Evolutionary conservation across 2,113 vertebrate genomes (phyloP), one percentile per base, ranked within the genome.

Genomic region (Regulus satrapa): DNA sequence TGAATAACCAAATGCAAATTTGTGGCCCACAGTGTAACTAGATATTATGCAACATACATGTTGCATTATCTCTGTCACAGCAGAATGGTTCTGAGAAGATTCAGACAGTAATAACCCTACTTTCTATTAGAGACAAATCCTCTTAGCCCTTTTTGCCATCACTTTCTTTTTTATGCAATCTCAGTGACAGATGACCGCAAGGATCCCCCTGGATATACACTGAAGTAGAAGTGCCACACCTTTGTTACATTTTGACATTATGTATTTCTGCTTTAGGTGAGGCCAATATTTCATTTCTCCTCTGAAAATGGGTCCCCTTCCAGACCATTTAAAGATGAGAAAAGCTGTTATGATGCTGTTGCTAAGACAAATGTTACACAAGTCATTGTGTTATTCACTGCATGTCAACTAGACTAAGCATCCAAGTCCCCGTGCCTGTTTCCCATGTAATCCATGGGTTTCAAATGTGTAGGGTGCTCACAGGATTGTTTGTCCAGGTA

Each of bases 71-170:
- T 40, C 74, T 92, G 66, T 23, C 43, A 46, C 31, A 73, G 25
- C n/a, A 80, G 75, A 88, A 67, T 32, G 49, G 16, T 64, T 74
- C 58, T 92, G 54, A 21, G 18, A 89, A 85, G 61, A 52, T 62
- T 91, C 52, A 56, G 28, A 38, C 17, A 72, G 11, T 43, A 82
- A 63, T 82, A 72, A 59, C 25, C 8, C 45, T 76, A n/a, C 62
- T 68, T 68, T 34, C 74, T 68, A 52, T 38, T 74, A 45, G 41
- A 85, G 23, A 38, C 8, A 85, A 82, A 64, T 64, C 32, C 20
- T 89, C 67, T 87, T 28, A 89, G 54, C 5, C 17, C 13, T 56
- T n/a, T 88, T 85, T 82, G 84, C 16, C 58, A 73, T 85, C 38
- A 7, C 20, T 63, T 62, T 24, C 9, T 51, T 29, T 16, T 78